These are phyloP conservation scores for Cremastinae sp. DNA, from an alignment of 2,888 invertebrate genomes.

Conservation along the genomic window DNA sequence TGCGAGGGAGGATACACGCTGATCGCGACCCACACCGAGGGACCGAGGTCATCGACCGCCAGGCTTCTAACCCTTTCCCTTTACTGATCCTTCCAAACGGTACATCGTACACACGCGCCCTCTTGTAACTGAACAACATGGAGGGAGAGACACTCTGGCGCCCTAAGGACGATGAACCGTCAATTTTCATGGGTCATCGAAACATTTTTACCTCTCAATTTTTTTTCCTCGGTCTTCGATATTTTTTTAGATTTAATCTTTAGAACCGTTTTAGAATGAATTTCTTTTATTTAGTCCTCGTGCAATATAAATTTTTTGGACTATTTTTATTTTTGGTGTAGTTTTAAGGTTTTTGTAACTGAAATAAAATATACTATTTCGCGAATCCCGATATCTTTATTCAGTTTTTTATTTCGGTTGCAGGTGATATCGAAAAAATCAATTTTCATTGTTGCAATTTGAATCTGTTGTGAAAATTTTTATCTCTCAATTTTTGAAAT, in stretches of 20 bases:
- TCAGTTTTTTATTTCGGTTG: slow-evolving; percentile 10
- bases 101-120: slow-evolving; percentile 33
- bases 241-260: too few relatives aligned
- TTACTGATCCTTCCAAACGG: slow-evolving; percentile 56
- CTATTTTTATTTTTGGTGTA: too few relatives aligned
- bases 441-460: slow-evolving; percentile 44
- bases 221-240: background rate
- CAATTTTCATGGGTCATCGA: slow-evolving; percentile 65
- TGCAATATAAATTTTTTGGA: too few relatives aligned
- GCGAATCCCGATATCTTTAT: background rate
- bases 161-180: slow-evolving; percentile 71
- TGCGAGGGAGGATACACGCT: slow-evolving; percentile 54
- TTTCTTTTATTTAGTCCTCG: too few relatives aligned
- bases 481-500: too few relatives aligned
- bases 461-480: slow-evolving; percentile 1
- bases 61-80: slow-evolving; percentile 62
- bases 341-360: too few relatives aligned
- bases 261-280: too few relatives aligned
- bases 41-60: slow-evolving; percentile 66
- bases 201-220: slow-evolving; percentile 13
- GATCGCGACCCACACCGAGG: slow-evolving; percentile 57
- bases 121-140: slow-evolving; percentile 32
- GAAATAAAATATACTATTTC: too few relatives aligned
- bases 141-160: slow-evolving; percentile 23
- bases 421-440: slow-evolving; percentile 37